Percentiles rank a stretch among this genome's conserved stretches.
These are phyloP conservation scores for Andricus grossulariae DNA, from an alignment of 1,140 invertebrate genomes.

Conservation along the genomic window DNA sequence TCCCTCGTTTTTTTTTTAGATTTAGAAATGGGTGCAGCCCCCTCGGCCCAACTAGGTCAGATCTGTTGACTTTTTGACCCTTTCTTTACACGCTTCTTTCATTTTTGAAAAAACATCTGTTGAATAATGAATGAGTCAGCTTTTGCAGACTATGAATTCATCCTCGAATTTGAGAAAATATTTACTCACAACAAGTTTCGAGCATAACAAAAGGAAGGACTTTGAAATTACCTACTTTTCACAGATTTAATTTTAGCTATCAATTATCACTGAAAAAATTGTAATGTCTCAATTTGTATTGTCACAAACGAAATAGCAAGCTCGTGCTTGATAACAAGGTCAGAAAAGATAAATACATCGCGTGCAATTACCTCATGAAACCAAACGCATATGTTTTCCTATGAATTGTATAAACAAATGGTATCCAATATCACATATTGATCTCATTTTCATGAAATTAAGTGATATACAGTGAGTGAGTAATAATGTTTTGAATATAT, in stretches of 20 bases:
- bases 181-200: too few relatives aligned
- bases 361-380: constrained; percentile 15
- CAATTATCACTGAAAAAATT: too few relatives aligned
- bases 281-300: too few relatives aligned
- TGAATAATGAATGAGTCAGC: too few relatives aligned
- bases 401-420: constrained; percentile 15
- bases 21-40: constrained; percentile 18
- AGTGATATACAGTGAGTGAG: too few relatives aligned
- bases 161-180: too few relatives aligned
- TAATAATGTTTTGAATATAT: too few relatives aligned
- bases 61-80: constrained; percentile 9
- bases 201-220: too few relatives aligned
- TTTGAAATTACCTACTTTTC: too few relatives aligned
- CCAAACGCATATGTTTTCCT: not conserved
- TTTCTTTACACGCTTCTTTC: not conserved
- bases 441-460: not conserved
- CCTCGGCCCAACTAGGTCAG: not conserved
- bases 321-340: not conserved
- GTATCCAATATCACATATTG: not conserved
- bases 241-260: too few relatives aligned
- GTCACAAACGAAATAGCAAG: not conserved
- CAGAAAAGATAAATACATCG: not conserved
- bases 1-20: constrained; percentile 2
- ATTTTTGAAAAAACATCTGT: too few relatives aligned
- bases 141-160: too few relatives aligned